These are phyloP conservation scores for pig (Sus scrofa) DNA, from an alignment of 2,113 vertebrate species.

Conservation along the genomic window DNA sequence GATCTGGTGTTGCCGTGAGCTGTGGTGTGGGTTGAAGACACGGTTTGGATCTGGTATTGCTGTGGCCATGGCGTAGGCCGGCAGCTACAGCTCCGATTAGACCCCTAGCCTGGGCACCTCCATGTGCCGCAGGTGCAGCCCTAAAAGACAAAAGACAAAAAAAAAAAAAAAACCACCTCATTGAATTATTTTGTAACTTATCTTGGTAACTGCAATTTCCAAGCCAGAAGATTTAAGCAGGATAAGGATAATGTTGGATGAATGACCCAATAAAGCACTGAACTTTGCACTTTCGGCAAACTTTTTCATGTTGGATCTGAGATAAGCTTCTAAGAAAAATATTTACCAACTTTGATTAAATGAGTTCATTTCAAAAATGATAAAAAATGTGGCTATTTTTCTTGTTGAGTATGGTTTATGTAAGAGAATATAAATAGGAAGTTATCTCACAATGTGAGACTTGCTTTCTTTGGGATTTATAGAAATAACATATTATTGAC, in stretches of 20 bases:
- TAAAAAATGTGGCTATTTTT: neutral
- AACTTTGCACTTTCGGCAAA: neutral
- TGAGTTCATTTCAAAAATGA: neutral
- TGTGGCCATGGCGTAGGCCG: no score
- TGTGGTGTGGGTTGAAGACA: no score
- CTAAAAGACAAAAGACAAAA: no score
- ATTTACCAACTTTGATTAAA: neutral
- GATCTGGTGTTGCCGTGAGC: no score
- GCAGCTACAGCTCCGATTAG: no score
- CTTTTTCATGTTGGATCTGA: neutral
- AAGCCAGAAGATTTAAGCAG: neutral
- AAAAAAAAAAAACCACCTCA: no score
- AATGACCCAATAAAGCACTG: neutral
- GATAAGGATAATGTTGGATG: neutral
- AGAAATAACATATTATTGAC: neutral
- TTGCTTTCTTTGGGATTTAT: neutral
- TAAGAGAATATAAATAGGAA: neutral
- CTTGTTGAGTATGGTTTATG: neutral
- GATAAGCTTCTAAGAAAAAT: neutral
- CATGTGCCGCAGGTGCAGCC: no score
- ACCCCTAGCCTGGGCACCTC: no score
- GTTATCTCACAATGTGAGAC: neutral
- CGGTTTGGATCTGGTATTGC: no score
- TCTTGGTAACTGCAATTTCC: neutral
- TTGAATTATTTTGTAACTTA: neutral